A percentile compares a stretch with the other conserved stretches of the same genome.
These are phyloP conservation scores for Gobiocypris rarus DNA, from an alignment of 2,113 vertebrate species.

Conservation along the genomic window DNA sequence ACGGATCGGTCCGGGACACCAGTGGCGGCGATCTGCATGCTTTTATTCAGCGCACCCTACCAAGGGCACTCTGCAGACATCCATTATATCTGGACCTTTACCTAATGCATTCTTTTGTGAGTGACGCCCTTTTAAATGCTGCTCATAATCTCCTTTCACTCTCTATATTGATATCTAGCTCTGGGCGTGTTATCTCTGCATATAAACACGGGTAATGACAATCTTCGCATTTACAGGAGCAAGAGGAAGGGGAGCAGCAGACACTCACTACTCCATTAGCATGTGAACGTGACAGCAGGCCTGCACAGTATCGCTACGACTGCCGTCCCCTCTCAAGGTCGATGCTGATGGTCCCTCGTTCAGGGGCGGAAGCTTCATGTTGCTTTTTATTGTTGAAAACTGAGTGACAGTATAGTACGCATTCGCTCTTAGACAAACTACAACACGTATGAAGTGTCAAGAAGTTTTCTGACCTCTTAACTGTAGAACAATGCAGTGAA, in stretches of 20 bases:
- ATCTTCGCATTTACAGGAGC: constrained; percentile 39
- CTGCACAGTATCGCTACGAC: constrained; percentile 7
- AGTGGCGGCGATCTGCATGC: constrained; percentile 24
- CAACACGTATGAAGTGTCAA: neutral
- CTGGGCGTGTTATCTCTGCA: constrained; percentile 54
- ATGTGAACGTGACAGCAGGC: constrained; percentile 57
- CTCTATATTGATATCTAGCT: constrained; percentile 51
- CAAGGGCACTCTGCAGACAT: constrained; percentile 53
- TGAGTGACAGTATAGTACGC: neutral
- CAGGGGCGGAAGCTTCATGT: neutral
- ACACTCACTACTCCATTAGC: constrained; percentile 53
- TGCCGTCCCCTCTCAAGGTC: constrained; percentile 51
- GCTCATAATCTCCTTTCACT: constrained; percentile 61
- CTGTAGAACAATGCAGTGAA: neutral
- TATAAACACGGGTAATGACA: constrained; percentile 59
- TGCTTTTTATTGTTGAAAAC: constrained; percentile 14
- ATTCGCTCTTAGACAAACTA: neutral
- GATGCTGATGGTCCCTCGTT: constrained; percentile 32
- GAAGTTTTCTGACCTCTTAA: neutral
- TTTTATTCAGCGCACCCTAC: constrained; percentile 24
- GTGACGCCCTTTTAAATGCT: constrained; percentile 62
- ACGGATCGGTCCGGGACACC: neutral
- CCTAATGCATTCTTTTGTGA: constrained; percentile 59
- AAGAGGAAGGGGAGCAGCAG: constrained; percentile 28
- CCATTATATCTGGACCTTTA: constrained; percentile 50